A percentile compares a stretch with the other conserved stretches of the same genome.
phyloP scores from a whole-genome alignment of 2,797 vertebrate genomes.

The Girardinus metallicus region DNA sequence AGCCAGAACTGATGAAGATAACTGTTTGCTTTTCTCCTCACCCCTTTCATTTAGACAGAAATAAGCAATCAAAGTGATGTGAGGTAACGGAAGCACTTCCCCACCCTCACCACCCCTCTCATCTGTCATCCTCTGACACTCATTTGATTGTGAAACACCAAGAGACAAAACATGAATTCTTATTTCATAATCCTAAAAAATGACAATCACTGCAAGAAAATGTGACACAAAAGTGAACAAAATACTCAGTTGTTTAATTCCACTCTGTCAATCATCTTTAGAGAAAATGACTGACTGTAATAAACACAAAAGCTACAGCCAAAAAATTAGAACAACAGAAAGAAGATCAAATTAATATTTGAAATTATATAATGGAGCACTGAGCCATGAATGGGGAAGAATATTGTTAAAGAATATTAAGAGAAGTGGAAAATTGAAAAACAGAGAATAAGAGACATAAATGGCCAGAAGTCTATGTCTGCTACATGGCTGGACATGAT shows the following conservation, averaged over 20 bases:
- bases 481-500: too few species aligned
- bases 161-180: conserved; percentile 54
- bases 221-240: conserved; percentile 30
- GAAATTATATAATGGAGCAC: conserved; percentile 58
- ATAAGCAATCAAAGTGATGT: conserved; percentile 71
- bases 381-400: neutral
- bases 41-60: conserved; percentile 71
- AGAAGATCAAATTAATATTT: conserved; percentile 66
- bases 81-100: conserved; percentile 56
- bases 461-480: neutral
- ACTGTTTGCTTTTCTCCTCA: conserved; percentile 68
- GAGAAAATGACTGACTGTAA: conserved; percentile 50
- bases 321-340: conserved; percentile 44
- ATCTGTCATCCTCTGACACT: conserved; percentile 32
- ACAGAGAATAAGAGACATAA: neutral
- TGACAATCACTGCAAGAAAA: conserved; percentile 52
- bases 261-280: conserved; percentile 57
- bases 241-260: conserved; percentile 38
- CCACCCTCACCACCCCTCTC: conserved; percentile 1
- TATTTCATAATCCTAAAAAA: conserved; percentile 43
- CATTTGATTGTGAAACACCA: conserved; percentile 51
- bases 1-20: conserved; percentile 69
- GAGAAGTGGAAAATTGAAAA: neutral
- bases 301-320: conserved; percentile 56
- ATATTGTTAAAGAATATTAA: neutral